phyloP scores from a whole-genome alignment of 1,140 invertebrate species.

The Liolophura sinensis region DNA sequence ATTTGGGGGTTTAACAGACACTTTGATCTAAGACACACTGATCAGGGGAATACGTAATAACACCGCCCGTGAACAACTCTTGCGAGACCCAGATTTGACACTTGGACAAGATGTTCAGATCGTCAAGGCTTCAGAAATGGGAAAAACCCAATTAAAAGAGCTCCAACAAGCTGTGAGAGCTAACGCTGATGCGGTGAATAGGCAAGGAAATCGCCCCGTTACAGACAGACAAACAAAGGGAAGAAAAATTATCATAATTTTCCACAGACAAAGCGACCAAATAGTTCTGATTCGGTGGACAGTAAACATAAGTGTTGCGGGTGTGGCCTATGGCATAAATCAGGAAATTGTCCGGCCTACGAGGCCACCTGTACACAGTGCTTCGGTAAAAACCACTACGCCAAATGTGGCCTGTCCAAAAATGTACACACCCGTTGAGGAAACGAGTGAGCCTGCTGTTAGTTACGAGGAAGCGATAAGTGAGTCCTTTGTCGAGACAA shows the following conservation, averaged over 20 bases:
- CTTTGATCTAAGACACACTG: too few species aligned
- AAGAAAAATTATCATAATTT: too few species aligned
- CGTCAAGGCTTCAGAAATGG: slow-evolving; percentile 11
- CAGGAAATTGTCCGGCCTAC: slow-evolving; percentile 12
- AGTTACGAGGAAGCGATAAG: too few species aligned
- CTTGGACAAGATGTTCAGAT: slow-evolving; percentile 19
- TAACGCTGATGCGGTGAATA: not conserved
- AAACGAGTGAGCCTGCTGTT: too few species aligned
- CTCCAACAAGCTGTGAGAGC: slow-evolving; percentile 6
- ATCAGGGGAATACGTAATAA: too few species aligned
- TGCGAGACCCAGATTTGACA: slow-evolving; percentile 14
- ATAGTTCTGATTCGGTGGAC: not conserved
- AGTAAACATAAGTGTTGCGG: slow-evolving; percentile 16
- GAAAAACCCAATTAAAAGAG: slow-evolving; percentile 7
- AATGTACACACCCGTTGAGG: too few species aligned
- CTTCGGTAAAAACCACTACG: too few species aligned
- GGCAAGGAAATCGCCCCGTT: slow-evolving; percentile 1
- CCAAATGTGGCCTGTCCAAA: too few species aligned
- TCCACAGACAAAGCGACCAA: not conserved
- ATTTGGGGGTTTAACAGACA: too few species aligned
- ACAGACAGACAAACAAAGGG: too few species aligned
- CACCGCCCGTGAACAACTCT: too few species aligned
- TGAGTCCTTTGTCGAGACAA: too few species aligned
- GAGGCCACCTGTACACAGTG: slow-evolving; percentile 9
- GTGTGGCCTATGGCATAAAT: slow-evolving; percentile 19